Percentiles rank a stretch among this genome's conserved stretches.
phyloP scores from a whole-genome alignment of 92 coral and sea anemone genomes.

The Hydrozoanthus gracilis region DNA sequence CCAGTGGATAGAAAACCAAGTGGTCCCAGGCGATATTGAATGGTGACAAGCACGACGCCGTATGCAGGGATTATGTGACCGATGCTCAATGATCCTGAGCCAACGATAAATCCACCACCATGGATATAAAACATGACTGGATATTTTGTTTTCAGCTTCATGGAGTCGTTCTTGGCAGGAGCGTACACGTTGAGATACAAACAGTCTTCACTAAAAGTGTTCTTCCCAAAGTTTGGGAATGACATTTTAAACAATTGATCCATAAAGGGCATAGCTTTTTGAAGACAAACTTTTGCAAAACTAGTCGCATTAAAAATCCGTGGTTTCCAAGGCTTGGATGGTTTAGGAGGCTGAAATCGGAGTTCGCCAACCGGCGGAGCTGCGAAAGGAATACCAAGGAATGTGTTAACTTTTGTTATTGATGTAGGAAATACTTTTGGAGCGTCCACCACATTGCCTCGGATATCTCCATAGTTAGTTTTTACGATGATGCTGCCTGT shows the following conservation, averaged over 20 bases:
- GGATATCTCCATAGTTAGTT: constrained; percentile 53
- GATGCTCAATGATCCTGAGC: background rate
- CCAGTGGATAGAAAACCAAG: constrained; percentile 80
- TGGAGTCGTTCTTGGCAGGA: constrained; percentile 26
- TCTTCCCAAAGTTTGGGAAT: constrained; percentile 47
- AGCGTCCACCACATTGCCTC: constrained; percentile 31
- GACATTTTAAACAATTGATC: background rate
- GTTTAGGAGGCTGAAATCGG: constrained; percentile 39
- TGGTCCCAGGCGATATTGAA: background rate
- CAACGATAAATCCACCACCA: constrained; percentile 64
- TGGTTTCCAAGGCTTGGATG: constrained; percentile 36
- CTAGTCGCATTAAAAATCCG: constrained; percentile 33
- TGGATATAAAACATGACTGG: too few species aligned
- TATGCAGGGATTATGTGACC: background rate
- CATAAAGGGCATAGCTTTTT: background rate
- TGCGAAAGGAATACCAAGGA: constrained; percentile 33
- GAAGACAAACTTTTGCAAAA: constrained; percentile 51
- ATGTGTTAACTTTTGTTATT: constrained; percentile 37
- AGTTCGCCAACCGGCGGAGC: constrained; percentile 49
- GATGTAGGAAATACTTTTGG: background rate
- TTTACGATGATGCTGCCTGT: constrained; percentile 16
- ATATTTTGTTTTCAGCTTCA: constrained; percentile 47
- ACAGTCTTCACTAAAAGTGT: constrained; percentile 54
- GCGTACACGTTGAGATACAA: too few species aligned
- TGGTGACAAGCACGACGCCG: background rate